Evolutionary conservation across 1,140 invertebrate genomes (phyloP).

Genomic region (Drosophila parabipectinata): DNA sequence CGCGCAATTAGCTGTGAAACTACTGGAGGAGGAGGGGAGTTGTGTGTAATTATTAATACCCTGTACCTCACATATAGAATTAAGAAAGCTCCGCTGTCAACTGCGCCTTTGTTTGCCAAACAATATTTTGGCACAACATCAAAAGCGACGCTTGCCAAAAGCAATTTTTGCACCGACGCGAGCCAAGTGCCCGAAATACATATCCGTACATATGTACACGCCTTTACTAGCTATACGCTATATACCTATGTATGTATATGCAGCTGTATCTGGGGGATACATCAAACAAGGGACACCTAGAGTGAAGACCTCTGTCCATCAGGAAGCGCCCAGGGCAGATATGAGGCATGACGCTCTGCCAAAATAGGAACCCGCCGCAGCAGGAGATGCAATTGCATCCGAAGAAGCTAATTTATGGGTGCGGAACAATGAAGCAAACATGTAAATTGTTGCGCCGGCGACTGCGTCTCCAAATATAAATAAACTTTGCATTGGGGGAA

Average conservation of each 20-base stretch:
- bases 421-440: conserved; percentile 45
- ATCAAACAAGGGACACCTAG: conserved; percentile 58
- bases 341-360: conserved; percentile 62
- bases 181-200: conserved; percentile 48
- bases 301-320: conserved; percentile 63
- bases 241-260: background rate
- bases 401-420: conserved; percentile 53
- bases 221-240: conserved; percentile 4
- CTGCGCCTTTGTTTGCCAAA: conserved; percentile 71
- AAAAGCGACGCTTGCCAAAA: conserved; percentile 77
- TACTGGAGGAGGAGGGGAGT: conserved; percentile 20
- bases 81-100: conserved; percentile 41
- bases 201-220: conserved; percentile 24
- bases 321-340: conserved; percentile 24
- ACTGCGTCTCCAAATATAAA: conserved; percentile 74
- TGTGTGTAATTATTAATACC: conserved; percentile 29
- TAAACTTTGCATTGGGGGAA: conserved; percentile 80
- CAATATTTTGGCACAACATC: conserved; percentile 77
- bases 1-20: conserved; percentile 53
- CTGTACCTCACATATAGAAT: conserved; percentile 26
- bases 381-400: conserved; percentile 34
- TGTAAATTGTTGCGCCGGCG: conserved; percentile 29
- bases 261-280: conserved; percentile 16
- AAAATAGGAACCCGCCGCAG: conserved; percentile 34
- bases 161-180: conserved; percentile 66